These are phyloP conservation scores for Deroplatys truncata DNA, from an alignment of 2,888 invertebrate species.

Conservation along the genomic window DNA sequence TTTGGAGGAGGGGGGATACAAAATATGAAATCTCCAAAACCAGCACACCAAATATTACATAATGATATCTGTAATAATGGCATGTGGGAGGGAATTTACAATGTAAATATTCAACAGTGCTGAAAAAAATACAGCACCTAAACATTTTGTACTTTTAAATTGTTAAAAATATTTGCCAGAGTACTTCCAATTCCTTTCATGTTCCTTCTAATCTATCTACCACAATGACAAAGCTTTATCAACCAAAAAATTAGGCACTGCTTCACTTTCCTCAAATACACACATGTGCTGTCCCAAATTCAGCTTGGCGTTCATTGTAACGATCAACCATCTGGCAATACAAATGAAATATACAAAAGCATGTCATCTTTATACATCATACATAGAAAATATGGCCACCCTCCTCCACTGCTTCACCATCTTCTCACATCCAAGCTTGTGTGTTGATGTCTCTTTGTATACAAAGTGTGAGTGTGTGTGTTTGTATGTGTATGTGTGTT, in stretches of 20 bases:
- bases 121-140: conserved; percentile 29
- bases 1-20: conserved; percentile 4
- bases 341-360: conserved; percentile 26
- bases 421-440: not conserved
- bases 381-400: conserved; percentile 15
- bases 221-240: conserved; percentile 20
- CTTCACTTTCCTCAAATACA: not conserved
- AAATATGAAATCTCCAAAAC: conserved; percentile 5
- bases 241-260: conserved; percentile 22
- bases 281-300: not conserved
- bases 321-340: conserved; percentile 19
- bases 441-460: not conserved
- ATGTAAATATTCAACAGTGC: conserved; percentile 23
- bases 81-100: conserved; percentile 17
- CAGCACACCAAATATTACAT: conserved; percentile 21
- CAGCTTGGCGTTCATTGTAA: not conserved
- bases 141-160: conserved; percentile 30
- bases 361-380: conserved; percentile 10
- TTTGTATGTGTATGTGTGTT: not conserved
- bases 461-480: not conserved
- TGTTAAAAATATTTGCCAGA: conserved; percentile 31
- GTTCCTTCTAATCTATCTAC: conserved; percentile 17
- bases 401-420: not conserved
- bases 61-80: conserved; percentile 19
- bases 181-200: conserved; percentile 14